Base-by-base conservation (phyloP, 92 coral and sea anemone genomes). In the Epizoanthus ramosus region DNA sequence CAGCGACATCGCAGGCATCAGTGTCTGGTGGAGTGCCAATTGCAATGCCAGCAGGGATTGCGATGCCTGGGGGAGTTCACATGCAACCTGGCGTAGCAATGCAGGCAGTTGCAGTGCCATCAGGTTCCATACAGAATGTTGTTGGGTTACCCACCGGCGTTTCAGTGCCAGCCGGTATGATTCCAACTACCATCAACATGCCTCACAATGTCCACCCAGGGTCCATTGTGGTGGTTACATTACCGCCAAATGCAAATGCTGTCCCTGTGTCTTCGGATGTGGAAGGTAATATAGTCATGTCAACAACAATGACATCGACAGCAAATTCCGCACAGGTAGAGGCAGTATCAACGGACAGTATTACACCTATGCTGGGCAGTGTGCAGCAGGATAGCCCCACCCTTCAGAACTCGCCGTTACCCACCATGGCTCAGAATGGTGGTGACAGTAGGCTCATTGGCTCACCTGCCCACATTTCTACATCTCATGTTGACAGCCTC, bases 341-440 rank as follows among this genome's bases (percentile, higher is more conserved):
- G 61, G 72, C 90, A 13, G 88, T 91, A 53, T 84, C 81, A 22
- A 28, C 85, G 1, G 88, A 92, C 68, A 88, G 73, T 67, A 63
- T 93, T 43, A 81, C 94, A 33, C 91, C 95, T 13, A 87, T 93
- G 88, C 79, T 92, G 17, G 81, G 75, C 66, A 85, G 83, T 69
- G 86, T 93, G 14, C 95, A 72, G 71, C 97, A 93, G 43, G 86
- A 87, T 19, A 93, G 97, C 66, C 97, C 97, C 0, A 79, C 86
- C 5, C 79, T 93, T 10, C 94, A 93, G 65, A 88, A 86, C 68
- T 93, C 98, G 1, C 98, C 95, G 3, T 75, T 93, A 17, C 98
- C 98, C 3, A 93, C 95, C 58, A 92, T 93, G 98, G 95, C 88
- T 8, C 98, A 93, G 63, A 93, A 93, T 87, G 98, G 97, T 9